Evolutionary conservation across 2,888 invertebrate species (phyloP).

Genomic region (Polydrusus cervinus): DNA sequence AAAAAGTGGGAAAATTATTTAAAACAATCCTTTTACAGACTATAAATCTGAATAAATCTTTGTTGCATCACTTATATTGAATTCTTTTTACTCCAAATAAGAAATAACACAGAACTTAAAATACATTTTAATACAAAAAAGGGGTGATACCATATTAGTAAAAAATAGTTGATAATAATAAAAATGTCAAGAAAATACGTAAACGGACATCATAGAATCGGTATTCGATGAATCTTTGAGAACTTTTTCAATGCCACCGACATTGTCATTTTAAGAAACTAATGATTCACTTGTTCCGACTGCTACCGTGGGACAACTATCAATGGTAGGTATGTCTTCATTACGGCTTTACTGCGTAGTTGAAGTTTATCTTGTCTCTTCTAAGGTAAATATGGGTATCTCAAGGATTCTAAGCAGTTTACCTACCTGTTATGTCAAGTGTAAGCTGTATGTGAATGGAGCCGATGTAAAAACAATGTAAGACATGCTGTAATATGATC

Average conservation of each 20-base stretch:
- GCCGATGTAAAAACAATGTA: conserved; percentile 20
- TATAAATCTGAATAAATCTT: too few relatives aligned
- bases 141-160: neutral
- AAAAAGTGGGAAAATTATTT: too few relatives aligned
- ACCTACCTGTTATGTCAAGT: conserved; percentile 41
- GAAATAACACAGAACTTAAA: neutral
- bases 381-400: conserved; percentile 48
- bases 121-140: neutral
- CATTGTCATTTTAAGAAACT: conserved; percentile 49
- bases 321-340: conserved; percentile 50
- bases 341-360: conserved; percentile 40
- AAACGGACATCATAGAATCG: conserved; percentile 35
- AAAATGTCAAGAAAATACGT: neutral
- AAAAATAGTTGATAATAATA: neutral
- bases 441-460: conserved; percentile 31
- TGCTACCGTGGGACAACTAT: conserved; percentile 50
- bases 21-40: too few relatives aligned
- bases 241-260: conserved; percentile 50
- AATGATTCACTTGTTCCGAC: conserved; percentile 50
- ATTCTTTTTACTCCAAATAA: too few relatives aligned
- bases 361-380: conserved; percentile 50
- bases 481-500: too few relatives aligned
- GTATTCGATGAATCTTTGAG: conserved; percentile 50
- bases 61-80: too few relatives aligned
- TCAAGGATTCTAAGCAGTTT: conserved; percentile 50